phyloP scores from a whole-genome alignment of 2,797 vertebrate genomes.

The Peromyscus eremicus region DNA sequence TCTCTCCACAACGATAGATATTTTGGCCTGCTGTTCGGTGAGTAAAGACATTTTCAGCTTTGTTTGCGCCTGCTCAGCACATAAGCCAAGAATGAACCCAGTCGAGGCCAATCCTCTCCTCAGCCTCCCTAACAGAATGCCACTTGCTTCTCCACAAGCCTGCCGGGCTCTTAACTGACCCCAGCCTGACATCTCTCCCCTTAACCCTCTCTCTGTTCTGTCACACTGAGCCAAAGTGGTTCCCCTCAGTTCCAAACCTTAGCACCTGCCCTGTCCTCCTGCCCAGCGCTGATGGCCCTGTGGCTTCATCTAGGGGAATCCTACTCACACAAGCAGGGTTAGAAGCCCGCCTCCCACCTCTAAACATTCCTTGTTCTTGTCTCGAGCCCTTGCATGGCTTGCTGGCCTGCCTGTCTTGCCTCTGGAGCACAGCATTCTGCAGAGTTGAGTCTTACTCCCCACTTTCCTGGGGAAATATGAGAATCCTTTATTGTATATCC shows the following conservation, averaged over 20 bases:
- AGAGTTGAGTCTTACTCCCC: too few species aligned
- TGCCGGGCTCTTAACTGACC: background rate
- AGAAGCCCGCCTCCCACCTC: background rate
- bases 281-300: background rate
- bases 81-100: background rate
- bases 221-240: too few species aligned
- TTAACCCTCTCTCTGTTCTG: background rate
- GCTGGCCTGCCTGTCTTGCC: background rate
- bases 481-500: background rate
- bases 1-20: background rate
- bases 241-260: background rate
- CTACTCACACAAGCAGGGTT: background rate
- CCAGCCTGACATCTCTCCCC: background rate
- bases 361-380: too few species aligned
- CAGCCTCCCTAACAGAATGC: background rate
- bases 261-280: background rate
- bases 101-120: background rate
- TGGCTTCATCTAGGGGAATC: background rate
- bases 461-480: background rate
- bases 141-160: fast-evolving
- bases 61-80: background rate
- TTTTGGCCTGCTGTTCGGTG: background rate
- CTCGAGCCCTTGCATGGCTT: fast-evolving
- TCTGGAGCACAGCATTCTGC: background rate
- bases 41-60: background rate